phyloP scores from a whole-genome alignment of 2,797 vertebrate species.

The Argya squamiceps region DNA sequence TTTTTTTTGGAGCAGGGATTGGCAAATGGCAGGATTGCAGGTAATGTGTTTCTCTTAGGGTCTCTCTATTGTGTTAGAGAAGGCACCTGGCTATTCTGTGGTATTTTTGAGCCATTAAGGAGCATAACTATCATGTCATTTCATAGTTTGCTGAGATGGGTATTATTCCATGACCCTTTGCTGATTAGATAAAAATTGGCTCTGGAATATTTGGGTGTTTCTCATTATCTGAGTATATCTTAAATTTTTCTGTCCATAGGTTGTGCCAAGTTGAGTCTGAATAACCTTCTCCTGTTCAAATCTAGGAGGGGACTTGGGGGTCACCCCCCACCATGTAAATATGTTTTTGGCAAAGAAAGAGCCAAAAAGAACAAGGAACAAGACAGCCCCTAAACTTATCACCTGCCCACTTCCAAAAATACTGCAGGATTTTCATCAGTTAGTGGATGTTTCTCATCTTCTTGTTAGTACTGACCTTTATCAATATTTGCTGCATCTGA shows the following conservation, averaged over 20 bases:
- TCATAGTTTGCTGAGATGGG: not conserved
- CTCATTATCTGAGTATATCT: not conserved
- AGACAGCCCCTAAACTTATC: not conserved
- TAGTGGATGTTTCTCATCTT: accelerated
- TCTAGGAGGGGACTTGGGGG: accelerated
- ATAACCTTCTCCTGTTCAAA: not conserved
- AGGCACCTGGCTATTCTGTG: not conserved
- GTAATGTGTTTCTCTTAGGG: not conserved
- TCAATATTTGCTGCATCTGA: not conserved
- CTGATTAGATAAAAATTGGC: not conserved
- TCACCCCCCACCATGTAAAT: not conserved
- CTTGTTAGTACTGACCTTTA: not conserved
- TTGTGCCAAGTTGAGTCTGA: not conserved
- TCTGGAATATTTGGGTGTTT: not conserved
- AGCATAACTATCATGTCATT: not conserved
- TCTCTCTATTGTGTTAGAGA: not conserved
- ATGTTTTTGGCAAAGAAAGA: not conserved
- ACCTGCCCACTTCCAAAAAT: not conserved
- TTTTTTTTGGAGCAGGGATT: not conserved
- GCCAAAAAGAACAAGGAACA: not conserved
- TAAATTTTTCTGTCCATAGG: not conserved
- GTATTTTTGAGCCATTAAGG: constrained; percentile 21
- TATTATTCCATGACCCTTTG: not conserved
- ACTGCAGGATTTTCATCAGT: not conserved
- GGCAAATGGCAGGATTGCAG: not conserved